Base-by-base conservation (phyloP, 2,113 vertebrate genomes). In the Pyxicephalus adspersus region DNA sequence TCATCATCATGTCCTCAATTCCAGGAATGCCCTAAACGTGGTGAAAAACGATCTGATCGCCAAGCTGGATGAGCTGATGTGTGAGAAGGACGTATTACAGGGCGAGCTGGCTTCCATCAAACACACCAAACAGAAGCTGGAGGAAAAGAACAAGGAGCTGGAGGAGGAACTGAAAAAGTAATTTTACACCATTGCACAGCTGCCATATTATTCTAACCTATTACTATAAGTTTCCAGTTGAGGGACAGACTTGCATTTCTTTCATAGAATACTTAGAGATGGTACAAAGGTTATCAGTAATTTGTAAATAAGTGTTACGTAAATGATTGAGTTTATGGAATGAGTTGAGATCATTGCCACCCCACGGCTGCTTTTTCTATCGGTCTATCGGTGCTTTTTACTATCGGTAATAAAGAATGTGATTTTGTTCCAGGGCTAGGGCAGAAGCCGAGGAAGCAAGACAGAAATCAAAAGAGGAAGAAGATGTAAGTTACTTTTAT, bases 1-100 rank as follows among this genome's bases (percentile, higher is more conserved):
- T 31, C n/a, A 16, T 61, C 19, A 38, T 58, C 3, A 5, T 54
- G 86, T 5, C 82, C 81, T 88, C 3, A 76, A 84, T 38, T 80
- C 11, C 86, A 99, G 98, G 92, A 98, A 99, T 83, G 96, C 97
- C 76, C 87, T 99, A 92, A 98, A 98, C 61, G 94, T 98, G 83
- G 96, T 96, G 88, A 99, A 98, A 86, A 98, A 99, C 38, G 97
- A 99, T 84, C 91, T 99, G 85, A 98, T 99, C 60, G 94, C 94
- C 20, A 95, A 90, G 67, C 88, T 99, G 87, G 96, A 99, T 63
- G 96, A 98, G 60, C 85, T 99, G 89, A 89, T 93, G n/a, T 99
- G 98, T 77, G 96, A 98, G 90, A 96, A 94, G 77, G 96, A 96
- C 60, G 95, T 94, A 7, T 89, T 99, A 2, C 94, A 92, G 67